Evolutionary conservation across 1,140 invertebrate species (phyloP).

Genomic region (Papilio helenus): DNA sequence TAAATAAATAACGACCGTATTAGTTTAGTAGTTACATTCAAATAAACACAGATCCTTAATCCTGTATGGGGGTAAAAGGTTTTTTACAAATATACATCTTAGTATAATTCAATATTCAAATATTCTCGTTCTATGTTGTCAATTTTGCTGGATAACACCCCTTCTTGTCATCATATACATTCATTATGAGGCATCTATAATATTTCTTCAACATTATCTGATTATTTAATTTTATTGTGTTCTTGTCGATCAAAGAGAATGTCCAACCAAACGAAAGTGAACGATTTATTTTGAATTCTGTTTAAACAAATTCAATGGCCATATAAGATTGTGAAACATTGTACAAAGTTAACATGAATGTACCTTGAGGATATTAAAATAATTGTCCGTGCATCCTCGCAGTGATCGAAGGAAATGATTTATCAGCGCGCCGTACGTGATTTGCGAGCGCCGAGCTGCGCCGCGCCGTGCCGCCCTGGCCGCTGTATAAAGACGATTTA

Average conservation of each 20-base stretch:
- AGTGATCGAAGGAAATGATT: constrained; percentile 70
- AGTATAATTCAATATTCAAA: neutral
- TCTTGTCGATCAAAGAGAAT: neutral
- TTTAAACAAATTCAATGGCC: neutral
- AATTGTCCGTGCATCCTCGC: constrained; percentile 53
- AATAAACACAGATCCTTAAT: neutral
- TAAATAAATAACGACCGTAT: neutral
- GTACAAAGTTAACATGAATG: constrained; percentile 26
- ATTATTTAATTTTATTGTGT: neutral
- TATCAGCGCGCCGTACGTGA: constrained; percentile 69
- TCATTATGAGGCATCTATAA: neutral
- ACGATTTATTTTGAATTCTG: neutral
- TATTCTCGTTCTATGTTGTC: neutral
- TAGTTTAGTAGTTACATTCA: neutral
- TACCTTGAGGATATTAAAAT: constrained; percentile 42
- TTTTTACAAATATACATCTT: neutral
- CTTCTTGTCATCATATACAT: neutral
- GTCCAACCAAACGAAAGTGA: neutral
- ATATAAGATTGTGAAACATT: neutral
- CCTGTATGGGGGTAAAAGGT: no score
- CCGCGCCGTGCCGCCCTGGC: neutral
- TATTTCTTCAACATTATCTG: neutral
- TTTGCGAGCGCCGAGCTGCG: constrained; percentile 62
- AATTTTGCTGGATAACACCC: neutral
- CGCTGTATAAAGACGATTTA: constrained; percentile 53